Conservation (phyloP, 2,888 invertebrate genomes). For the Mythimna lalbum region DNA sequence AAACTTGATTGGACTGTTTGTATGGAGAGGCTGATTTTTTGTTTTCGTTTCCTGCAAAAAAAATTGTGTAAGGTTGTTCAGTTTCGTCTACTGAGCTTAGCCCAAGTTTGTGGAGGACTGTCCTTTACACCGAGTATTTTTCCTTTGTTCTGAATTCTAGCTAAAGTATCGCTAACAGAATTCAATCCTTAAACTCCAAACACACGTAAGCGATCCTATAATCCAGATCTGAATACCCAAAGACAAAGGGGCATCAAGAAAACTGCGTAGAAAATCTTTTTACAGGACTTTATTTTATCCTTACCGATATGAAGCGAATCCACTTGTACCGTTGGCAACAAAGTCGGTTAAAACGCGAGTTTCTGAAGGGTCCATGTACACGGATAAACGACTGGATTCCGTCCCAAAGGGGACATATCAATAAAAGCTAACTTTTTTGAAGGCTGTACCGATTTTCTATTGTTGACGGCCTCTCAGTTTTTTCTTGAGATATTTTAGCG, state of each 20-base stretch:
- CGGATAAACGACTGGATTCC: conserved; percentile 47
- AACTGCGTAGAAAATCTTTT: conserved; percentile 50
- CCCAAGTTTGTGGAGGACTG: too few species aligned
- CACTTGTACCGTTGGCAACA: conserved; percentile 47
- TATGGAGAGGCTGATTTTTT: too few species aligned
- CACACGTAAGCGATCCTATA: conserved; percentile 38
- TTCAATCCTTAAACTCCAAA: conserved; percentile 24
- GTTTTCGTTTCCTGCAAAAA: too few species aligned
- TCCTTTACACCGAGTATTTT: too few species aligned
- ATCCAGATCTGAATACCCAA: conserved; percentile 29
- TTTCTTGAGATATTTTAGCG: not conserved
- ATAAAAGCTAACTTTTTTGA: conserved; percentile 61
- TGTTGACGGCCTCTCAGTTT: not conserved
- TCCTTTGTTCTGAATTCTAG: not conserved
- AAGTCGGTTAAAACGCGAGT: conserved; percentile 59
- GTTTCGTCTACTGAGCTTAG: too few species aligned
- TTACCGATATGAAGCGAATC: conserved; percentile 44
- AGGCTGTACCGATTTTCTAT: conserved; percentile 26
- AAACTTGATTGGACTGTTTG: too few species aligned
- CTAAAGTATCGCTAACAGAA: not conserved
- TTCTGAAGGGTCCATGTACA: conserved; percentile 56
- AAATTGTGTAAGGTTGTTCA: too few species aligned
- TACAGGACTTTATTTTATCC: conserved; percentile 57
- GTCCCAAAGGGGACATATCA: conserved; percentile 58
- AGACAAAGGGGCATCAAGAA: conserved; percentile 37